Base-by-base conservation (phyloP, 2,113 vertebrate genomes). In the Pristiophorus japonicus region DNA sequence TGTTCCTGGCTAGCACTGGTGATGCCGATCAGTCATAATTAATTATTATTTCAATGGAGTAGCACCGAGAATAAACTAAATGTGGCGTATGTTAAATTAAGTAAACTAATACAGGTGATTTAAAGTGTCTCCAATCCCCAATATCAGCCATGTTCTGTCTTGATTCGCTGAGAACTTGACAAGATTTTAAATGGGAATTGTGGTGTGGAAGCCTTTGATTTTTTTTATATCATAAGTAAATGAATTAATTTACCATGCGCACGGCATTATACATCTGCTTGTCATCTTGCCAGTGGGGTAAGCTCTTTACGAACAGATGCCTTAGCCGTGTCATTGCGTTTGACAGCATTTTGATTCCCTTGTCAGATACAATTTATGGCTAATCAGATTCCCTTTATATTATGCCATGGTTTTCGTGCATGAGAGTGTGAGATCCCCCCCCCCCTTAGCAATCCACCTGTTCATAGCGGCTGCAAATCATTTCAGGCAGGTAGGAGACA, bases 271-370 rank as follows among this genome's bases (percentile, higher is more conserved):
- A 97, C 97, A 97, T 97, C 97, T 88, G 96, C 94, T 95, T 97
- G 97, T 98, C 97, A 98, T 95, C n/a, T 96, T 97, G 97, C 97
- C 97, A 98, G 97, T 95, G 96, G 97, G 96, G 97, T 97, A 97
- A 97, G 97, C 97, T 97, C 96, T 97, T 97, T 97, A 96, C 97
- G 67, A 95, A 95, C 38, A 51, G 95, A 96, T 95, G 96, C 93
- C 93, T 70, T 95, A 95, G 96, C 98, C 98, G 97, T 98, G 98
- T 98, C 98, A 99, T 98, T 97, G 97, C 98, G 97, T 99, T 98
- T 99, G 98, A 98, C 98, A 99, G 98, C 97, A 98, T 98, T 98
- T 97, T 98, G 98, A 98, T 99, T 98, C 98, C 98, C 97, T 96
- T 98, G 98, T 99, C 98, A 98, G 97, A 98, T 98, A 97, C 98